These are phyloP conservation scores for Heliconius nattereri DNA, from an alignment of 1,140 invertebrate species.

Conservation along the genomic window DNA sequence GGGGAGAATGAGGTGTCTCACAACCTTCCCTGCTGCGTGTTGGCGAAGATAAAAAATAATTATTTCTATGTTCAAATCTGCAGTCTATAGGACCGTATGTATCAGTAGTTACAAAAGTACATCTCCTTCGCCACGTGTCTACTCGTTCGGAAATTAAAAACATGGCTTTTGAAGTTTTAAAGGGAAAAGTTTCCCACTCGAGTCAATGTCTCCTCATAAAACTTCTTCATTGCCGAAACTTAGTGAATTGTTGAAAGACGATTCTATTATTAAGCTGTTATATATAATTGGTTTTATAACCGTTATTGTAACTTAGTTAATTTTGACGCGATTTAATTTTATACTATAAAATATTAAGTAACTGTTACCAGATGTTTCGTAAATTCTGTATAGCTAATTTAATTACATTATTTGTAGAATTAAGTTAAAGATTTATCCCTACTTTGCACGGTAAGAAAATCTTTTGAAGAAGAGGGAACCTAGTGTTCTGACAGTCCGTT, in stretches of 20 bases:
- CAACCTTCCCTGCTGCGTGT: background rate
- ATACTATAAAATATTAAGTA: no score
- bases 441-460: no score
- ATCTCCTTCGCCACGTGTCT: constrained; percentile 51
- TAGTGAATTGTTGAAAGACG: constrained; percentile 41
- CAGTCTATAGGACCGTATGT: background rate
- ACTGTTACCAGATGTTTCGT: no score
- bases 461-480: no score
- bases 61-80: background rate
- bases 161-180: constrained; percentile 66
- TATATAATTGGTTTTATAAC: background rate
- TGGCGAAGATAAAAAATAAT: background rate
- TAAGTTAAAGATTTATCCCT: no score
- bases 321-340: background rate
- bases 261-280: constrained; percentile 19
- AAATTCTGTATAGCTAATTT: no score
- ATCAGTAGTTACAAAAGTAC: constrained; percentile 38
- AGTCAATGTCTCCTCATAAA: constrained; percentile 51
- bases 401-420: no score
- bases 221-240: constrained; percentile 50
- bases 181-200: constrained; percentile 62
- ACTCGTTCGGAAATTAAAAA: constrained; percentile 75
- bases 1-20: no score
- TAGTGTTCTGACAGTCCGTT: no score
- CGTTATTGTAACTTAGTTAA: background rate